Conservation (phyloP, 2,797 vertebrate genomes). For the Naso thynnoides region DNA sequence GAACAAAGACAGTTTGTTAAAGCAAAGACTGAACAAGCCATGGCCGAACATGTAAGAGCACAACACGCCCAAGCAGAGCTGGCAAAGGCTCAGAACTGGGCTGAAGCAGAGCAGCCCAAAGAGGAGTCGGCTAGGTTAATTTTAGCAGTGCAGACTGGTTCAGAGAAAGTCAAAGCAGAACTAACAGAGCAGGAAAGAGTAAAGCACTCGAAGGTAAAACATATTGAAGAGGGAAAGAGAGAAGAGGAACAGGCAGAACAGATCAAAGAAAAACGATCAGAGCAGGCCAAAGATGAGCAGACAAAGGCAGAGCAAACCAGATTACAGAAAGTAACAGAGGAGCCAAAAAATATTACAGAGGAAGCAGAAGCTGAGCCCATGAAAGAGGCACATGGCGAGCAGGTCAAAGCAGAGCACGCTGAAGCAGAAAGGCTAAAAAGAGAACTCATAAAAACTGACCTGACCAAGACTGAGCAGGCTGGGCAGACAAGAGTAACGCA, state of each 20-base stretch:
- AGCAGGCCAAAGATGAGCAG: conserved; percentile 18
- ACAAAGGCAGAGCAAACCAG: conserved; percentile 36
- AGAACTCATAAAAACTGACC: conserved; percentile 59
- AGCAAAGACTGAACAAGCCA: conserved; percentile 51
- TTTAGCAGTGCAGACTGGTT: conserved; percentile 58
- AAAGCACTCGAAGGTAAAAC: conserved; percentile 29
- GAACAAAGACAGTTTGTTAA: conserved; percentile 47
- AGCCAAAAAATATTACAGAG: conserved; percentile 40
- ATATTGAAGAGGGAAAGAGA: conserved; percentile 23
- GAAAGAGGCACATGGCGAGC: conserved; percentile 45
- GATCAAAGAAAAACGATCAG: conserved; percentile 38
- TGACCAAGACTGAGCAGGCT: conserved; percentile 19
- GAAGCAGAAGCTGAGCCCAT: conserved; percentile 32
- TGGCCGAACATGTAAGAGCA: conserved; percentile 34
- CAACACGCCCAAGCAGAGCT: conserved; percentile 55
- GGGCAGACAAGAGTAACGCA: conserved; percentile 38
- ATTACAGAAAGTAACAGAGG: conserved; percentile 35
- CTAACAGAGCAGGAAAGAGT: conserved; percentile 16
- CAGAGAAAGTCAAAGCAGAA: conserved; percentile 51
- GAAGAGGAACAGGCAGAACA: conserved; percentile 32
- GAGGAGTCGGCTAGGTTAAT: conserved; percentile 48
- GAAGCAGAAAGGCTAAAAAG: conserved; percentile 56
- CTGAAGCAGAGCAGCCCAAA: conserved; percentile 59
- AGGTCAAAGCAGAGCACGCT: conserved; percentile 52
- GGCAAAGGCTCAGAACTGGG: conserved; percentile 50